Evolutionary conservation across 2,113 vertebrate species (phyloP), one percentile per base, ranked within the genome.

Genomic region (Baryphthengus martii): DNA sequence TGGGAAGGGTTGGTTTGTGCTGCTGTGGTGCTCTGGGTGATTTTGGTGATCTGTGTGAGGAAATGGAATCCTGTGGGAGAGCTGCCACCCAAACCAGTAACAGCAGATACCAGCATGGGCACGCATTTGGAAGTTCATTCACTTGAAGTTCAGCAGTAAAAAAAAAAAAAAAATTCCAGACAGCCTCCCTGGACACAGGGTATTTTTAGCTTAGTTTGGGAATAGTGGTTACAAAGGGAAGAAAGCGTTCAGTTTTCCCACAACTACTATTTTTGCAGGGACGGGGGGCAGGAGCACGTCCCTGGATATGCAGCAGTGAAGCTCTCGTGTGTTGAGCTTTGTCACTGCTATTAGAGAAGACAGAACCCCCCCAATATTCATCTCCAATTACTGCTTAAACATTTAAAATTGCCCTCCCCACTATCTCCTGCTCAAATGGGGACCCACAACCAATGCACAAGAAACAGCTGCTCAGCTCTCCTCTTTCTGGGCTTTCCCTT

Each of bases 251-350:
- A n/a, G n/a, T n/a, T n/a, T n/a, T n/a, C n/a, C n/a, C n/a, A n/a
- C n/a, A n/a, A n/a, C n/a, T n/a, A n/a, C n/a, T n/a, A n/a, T n/a
- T n/a, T n/a, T n/a, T n/a, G n/a, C n/a, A 18, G 42, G 20, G 26
- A 23, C 31, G 2, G 1, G 11, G 7, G 40, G 4, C 74, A 45
- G 63, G 18, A 56, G 44, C 44, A 23, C 0, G 4, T 9, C 17
- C 2, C 28, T 9, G 44, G 25, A 10, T 11, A 28, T 0, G 1
- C 17, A 19, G n/a, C 65, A 42, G 25, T 5, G 39, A 77, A 52
- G 24, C 42, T 39, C 11, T 6, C 4, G 0, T 9, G 5, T 17
- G 28, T 6, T n/a, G 33, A 88, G 42, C 42, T n/a, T 63, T 76
- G 42, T 16, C 12, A 37, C 26, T 15, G 5, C 12, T 4, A 3